A percentile compares a stretch with the other conserved stretches of the same genome.
These are phyloP conservation scores for Rhodinocichla rosea DNA, from an alignment of 2,113 vertebrate species.

Conservation along the genomic window DNA sequence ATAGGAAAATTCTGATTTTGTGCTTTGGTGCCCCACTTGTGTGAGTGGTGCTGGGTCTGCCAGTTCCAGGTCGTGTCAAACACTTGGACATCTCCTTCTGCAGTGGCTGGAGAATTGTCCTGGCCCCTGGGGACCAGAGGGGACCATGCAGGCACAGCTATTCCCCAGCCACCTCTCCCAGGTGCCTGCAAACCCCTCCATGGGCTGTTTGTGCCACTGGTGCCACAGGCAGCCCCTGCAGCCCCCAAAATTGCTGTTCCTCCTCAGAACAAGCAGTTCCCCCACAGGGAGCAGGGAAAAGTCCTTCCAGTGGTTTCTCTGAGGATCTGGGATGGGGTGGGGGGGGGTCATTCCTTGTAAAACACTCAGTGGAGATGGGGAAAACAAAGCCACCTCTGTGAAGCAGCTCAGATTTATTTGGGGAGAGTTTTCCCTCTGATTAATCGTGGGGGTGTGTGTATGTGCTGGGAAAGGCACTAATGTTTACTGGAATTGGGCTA, in stretches of 20 bases:
- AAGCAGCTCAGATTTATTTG: not conserved
- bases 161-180: no score
- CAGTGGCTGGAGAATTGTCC: not conserved
- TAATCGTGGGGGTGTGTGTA: conserved; percentile 18
- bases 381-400: not conserved
- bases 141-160: accelerated
- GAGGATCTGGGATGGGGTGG: not conserved
- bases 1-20: accelerated
- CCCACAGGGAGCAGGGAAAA: accelerated
- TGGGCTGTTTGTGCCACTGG: not conserved
- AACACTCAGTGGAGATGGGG: not conserved
- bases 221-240: not conserved
- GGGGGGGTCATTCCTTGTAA: not conserved
- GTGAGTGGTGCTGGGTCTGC: accelerated
- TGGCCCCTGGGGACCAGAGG: not conserved
- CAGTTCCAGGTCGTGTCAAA: accelerated
- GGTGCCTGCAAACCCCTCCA: not conserved
- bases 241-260: not conserved
- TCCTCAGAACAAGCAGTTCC: not conserved
- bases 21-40: not conserved
- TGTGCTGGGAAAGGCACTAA: conserved; percentile 43
- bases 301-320: not conserved
- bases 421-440: conserved; percentile 4
- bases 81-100: not conserved
- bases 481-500: conserved; percentile 45